Evolutionary conservation across 1,140 invertebrate species (phyloP).

Genomic region (Venturia canescens): DNA sequence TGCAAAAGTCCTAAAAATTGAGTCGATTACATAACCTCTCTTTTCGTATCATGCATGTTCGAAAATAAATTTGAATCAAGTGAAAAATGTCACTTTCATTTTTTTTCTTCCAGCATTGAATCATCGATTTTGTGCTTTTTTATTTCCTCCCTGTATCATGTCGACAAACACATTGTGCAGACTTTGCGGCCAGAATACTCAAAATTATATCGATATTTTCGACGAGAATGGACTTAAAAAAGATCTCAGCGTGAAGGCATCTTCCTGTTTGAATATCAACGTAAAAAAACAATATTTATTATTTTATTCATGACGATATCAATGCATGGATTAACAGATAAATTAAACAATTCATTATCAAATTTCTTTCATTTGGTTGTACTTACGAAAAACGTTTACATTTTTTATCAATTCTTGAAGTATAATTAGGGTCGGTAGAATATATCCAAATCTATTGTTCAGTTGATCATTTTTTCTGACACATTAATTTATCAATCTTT

Average conservation of each 20-base stretch:
- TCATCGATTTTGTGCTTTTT: background rate
- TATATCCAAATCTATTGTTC: too few relatives aligned
- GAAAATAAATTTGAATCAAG: background rate
- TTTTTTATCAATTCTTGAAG: too few relatives aligned
- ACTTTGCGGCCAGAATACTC: constrained; percentile 45
- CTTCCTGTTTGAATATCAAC: constrained; percentile 52
- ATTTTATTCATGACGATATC: too few relatives aligned
- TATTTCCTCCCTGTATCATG: constrained; percentile 38
- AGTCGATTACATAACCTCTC: constrained; percentile 13
- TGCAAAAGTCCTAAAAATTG: background rate
- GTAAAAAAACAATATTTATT: constrained; percentile 34
- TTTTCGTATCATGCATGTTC: background rate
- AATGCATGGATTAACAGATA: too few relatives aligned
- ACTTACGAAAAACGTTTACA: too few relatives aligned
- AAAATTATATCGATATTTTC: constrained; percentile 51
- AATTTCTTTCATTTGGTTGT: too few relatives aligned
- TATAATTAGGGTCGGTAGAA: too few relatives aligned
- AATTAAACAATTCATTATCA: too few relatives aligned
- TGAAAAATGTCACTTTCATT: background rate
- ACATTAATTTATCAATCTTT: too few relatives aligned
- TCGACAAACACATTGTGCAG: constrained; percentile 47
- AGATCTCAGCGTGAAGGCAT: constrained; percentile 49
- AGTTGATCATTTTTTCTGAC: too few relatives aligned
- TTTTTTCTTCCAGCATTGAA: background rate
- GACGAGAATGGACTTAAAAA: constrained; percentile 48